phyloP scores from a whole-genome alignment of 2,113 vertebrate species.

The Rostratula benghalensis region DNA sequence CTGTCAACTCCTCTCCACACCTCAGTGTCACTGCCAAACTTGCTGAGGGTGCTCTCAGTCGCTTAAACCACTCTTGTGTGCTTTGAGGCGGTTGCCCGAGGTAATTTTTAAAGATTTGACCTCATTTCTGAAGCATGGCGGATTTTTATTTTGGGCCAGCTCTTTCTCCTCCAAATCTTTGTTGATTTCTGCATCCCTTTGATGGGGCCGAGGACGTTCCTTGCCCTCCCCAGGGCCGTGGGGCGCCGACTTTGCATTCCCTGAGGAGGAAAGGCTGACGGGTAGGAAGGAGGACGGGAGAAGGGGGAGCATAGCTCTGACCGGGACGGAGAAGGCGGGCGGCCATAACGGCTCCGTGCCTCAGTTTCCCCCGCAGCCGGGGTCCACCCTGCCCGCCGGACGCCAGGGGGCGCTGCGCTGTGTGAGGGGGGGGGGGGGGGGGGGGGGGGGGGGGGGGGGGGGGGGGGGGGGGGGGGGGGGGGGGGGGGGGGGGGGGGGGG shows the following conservation, averaged over 20 bases:
- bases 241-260: accelerated
- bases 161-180: background rate
- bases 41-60: background rate
- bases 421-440: too few relatives aligned
- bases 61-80: accelerated
- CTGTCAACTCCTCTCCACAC: too few relatives aligned
- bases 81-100: background rate
- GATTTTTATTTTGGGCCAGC: too few relatives aligned
- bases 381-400: background rate
- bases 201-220: accelerated
- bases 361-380: background rate
- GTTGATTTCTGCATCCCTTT: too few relatives aligned
- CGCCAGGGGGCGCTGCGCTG: background rate
- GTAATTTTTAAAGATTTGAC: background rate
- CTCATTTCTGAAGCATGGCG: background rate
- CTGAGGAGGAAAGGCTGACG: background rate
- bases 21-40: background rate
- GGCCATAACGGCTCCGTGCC: background rate
- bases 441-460: too few relatives aligned
- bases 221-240: accelerated
- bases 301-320: background rate
- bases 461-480: too few relatives aligned
- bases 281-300: background rate
- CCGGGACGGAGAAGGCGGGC: too few relatives aligned
- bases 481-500: too few relatives aligned